Evolutionary conservation across 2,888 invertebrate species (phyloP), one percentile per base, ranked within the genome.

Genomic region (Diploptera punctata): DNA sequence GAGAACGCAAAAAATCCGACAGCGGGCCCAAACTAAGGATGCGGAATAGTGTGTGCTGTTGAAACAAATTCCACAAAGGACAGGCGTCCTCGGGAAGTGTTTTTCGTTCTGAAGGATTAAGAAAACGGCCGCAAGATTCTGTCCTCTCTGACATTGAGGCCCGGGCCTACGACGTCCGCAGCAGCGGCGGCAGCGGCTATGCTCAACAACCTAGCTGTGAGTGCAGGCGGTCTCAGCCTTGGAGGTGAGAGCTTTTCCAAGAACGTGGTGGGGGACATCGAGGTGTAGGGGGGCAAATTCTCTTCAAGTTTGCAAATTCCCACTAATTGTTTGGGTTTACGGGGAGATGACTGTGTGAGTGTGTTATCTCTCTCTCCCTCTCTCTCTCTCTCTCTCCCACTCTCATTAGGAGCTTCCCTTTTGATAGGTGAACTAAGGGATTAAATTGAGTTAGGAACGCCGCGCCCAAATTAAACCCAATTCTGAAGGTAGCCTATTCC

Each of bases 151-250:
- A 60, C 76, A 38, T 73, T 76, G 68, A 49, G 77, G 75, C 74
- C 77, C 49, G 75, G 76, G 33, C 74, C 73, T 47, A 57, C 73
- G 68, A 68, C 54, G 18, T 57, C 73, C 62, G 73, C 68, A 33
- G 75, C 75, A 65, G 44, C 71, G 60, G 68, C 60, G 19, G 70
- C 73, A 49, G 73, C 68, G 49, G 75, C 75, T 69, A 80, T 80
- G 80, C 79, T 80, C 77, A 80, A 80, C 78, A 80, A 80, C 77
- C 76, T 80, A 76, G 78, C 79, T 18, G 75, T 75, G 77, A 77
- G 78, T 75, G 77, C 79, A 68, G 79, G 80, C 71, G 76, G 78
- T 74, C 78, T 77, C 71, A 67, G 77, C 60, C 72, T 77, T 43
- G 75, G 73, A 70, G 80, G 80, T 80, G 74, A 78, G 78, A 76